Percentiles rank a stretch among this genome's conserved stretches.
phyloP scores from a whole-genome alignment of 2,113 vertebrate species.

The Dicentrarchus labrax region DNA sequence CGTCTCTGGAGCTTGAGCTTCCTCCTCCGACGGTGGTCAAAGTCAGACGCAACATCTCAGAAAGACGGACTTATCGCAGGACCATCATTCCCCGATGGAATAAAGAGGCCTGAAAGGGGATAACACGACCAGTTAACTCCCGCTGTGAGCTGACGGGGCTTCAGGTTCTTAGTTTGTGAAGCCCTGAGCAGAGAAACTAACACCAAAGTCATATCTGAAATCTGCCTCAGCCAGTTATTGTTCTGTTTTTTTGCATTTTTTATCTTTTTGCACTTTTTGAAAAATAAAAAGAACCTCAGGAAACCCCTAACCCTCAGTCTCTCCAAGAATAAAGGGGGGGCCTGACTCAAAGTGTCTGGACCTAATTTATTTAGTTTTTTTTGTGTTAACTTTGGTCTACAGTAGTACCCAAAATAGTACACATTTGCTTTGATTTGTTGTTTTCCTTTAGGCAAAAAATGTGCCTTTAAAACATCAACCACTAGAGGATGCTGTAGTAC shows the following conservation, averaged over 20 bases:
- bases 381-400: conserved; percentile 7
- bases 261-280: conserved; percentile 64
- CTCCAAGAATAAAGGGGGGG: conserved; percentile 11
- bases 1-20: conserved; percentile 88
- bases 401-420: background rate
- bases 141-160: background rate
- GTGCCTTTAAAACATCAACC: conserved; percentile 46
- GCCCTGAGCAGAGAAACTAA: background rate
- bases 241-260: conserved; percentile 31
- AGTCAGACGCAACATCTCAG: conserved; percentile 92
- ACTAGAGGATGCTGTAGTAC: conserved; percentile 74
- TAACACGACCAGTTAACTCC: background rate
- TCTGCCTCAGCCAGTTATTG: conserved; percentile 9
- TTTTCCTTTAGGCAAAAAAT: background rate
- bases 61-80: conserved; percentile 91
- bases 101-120: conserved; percentile 82
- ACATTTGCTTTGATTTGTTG: background rate
- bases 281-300: conserved; percentile 59
- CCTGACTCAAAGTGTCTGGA: conserved; percentile 35
- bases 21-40: conserved; percentile 79
- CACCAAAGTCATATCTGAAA: background rate
- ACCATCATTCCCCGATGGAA: conserved; percentile 86
- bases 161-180: background rate
- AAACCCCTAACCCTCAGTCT: conserved; percentile 15
- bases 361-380: conserved; percentile 60